Conservation (phyloP, 2,113 vertebrate species). For the Cheilinus undulatus region DNA sequence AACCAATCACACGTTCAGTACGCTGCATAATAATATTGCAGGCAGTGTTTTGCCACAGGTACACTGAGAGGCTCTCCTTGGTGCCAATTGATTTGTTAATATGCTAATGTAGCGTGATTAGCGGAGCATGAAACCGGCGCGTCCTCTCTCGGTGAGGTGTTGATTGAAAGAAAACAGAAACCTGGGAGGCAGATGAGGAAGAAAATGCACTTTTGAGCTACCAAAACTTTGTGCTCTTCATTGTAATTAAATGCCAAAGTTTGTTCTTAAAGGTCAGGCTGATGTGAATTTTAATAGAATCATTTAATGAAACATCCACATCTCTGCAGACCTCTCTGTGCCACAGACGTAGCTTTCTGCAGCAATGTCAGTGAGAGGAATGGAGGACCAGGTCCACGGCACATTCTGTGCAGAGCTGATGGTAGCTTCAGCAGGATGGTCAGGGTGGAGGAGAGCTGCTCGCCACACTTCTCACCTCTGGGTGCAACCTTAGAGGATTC, state of each 20-base stretch:
- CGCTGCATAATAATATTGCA: slow-evolving; percentile 57
- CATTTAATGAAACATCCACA: neutral
- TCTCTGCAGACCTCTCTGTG: neutral
- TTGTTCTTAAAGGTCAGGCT: neutral
- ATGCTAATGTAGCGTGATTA: slow-evolving; percentile 73
- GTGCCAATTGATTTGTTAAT: slow-evolving; percentile 77
- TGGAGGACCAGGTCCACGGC: too few species aligned
- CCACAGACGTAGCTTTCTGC: neutral
- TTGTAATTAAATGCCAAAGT: slow-evolving; percentile 3
- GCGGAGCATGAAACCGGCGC: neutral
- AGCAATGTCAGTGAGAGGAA: neutral
- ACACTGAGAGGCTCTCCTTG: slow-evolving; percentile 46
- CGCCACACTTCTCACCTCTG: too few species aligned
- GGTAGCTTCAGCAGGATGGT: too few species aligned
- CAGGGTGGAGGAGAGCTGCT: too few species aligned
- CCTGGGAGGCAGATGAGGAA: slow-evolving; percentile 2
- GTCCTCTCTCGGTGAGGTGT: slow-evolving; percentile 54
- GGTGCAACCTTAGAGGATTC: too few species aligned
- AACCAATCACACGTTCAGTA: slow-evolving; percentile 63
- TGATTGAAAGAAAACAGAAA: slow-evolving; percentile 69
- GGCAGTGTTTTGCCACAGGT: slow-evolving; percentile 69
- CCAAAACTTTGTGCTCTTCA: slow-evolving; percentile 14
- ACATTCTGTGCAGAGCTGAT: too few species aligned
- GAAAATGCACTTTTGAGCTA: slow-evolving; percentile 15
- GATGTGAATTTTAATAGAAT: neutral